A percentile compares a stretch with the other conserved stretches of the same genome.
phyloP scores from a whole-genome alignment of 2,113 vertebrate species.

The Chloroceryle aenea region DNA sequence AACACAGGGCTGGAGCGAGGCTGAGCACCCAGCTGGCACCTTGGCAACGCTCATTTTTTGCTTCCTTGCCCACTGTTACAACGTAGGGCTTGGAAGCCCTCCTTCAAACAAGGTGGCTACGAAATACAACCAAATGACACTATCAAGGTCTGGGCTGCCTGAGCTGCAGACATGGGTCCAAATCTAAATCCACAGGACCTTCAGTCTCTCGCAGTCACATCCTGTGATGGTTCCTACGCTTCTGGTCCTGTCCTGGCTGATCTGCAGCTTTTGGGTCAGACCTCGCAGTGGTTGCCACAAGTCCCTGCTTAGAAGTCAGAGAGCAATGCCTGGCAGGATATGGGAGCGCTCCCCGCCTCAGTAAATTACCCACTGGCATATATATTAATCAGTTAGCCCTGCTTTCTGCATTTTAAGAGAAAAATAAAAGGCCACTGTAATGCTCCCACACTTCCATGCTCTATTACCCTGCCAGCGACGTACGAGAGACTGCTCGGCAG shows the following conservation, averaged over 20 bases:
- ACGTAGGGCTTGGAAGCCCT: rapidly evolving
- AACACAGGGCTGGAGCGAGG: not conserved
- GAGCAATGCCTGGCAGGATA: not conserved
- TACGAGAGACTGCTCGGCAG: not conserved
- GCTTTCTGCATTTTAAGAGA: not conserved
- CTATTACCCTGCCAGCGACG: not conserved
- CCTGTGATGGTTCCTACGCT: not conserved
- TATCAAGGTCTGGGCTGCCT: not conserved
- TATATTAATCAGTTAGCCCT: not conserved
- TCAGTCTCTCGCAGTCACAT: not conserved
- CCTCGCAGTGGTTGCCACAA: rapidly evolving
- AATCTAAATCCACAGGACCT: not conserved
- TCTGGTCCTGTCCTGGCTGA: not conserved
- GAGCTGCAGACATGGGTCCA: not conserved
- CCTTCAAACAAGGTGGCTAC: not conserved
- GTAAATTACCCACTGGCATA: not conserved
- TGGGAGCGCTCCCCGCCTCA: not conserved
- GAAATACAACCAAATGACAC: not conserved
- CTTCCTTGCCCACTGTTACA: not conserved
- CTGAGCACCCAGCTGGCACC: not conserved
- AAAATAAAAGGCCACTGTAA: not conserved
- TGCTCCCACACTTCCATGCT: not conserved
- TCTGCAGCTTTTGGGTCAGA: not conserved
- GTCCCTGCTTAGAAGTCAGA: not conserved
- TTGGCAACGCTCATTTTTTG: rapidly evolving